phyloP scores from a whole-genome alignment of 2,113 vertebrate genomes.

The Lutjanus erythropterus region DNA sequence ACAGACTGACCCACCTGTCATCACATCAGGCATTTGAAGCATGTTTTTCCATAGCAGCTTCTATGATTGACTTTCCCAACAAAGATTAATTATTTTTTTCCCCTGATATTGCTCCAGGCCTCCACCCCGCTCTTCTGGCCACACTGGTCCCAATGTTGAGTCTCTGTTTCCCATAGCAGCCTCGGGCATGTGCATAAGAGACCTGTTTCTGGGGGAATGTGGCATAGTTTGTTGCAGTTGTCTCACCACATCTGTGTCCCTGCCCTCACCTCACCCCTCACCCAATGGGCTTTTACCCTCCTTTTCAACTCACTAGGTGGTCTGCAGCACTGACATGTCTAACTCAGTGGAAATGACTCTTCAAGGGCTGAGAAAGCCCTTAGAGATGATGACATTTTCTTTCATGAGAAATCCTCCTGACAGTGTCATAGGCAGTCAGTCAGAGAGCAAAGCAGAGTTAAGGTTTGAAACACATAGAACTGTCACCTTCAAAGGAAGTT shows the following conservation, averaged over 20 bases:
- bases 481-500: conserved; percentile 60
- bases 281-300: conserved; percentile 51
- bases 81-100: conserved; percentile 44
- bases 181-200: conserved; percentile 17
- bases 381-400: conserved; percentile 55
- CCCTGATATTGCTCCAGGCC: conserved; percentile 11
- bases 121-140: conserved; percentile 1
- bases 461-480: conserved; percentile 41
- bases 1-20: conserved; percentile 39
- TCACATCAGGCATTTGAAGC: conserved; percentile 29
- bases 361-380: conserved; percentile 59
- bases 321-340: conserved; percentile 58
- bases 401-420: conserved; percentile 59
- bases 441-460: conserved; percentile 41
- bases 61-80: conserved; percentile 25
- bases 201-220: conserved; percentile 30
- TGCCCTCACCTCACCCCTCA: conserved; percentile 49
- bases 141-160: conserved; percentile 21
- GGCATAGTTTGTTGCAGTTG: conserved; percentile 35
- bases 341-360: conserved; percentile 68
- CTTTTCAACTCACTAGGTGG: conserved; percentile 65
- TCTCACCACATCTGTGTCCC: conserved; percentile 23
- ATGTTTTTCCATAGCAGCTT: conserved; percentile 19
- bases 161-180: conserved; percentile 34
- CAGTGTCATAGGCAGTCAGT: conserved; percentile 50